phyloP scores from a whole-genome alignment of 2,797 vertebrate genomes.

The Catharus ustulatus region DNA sequence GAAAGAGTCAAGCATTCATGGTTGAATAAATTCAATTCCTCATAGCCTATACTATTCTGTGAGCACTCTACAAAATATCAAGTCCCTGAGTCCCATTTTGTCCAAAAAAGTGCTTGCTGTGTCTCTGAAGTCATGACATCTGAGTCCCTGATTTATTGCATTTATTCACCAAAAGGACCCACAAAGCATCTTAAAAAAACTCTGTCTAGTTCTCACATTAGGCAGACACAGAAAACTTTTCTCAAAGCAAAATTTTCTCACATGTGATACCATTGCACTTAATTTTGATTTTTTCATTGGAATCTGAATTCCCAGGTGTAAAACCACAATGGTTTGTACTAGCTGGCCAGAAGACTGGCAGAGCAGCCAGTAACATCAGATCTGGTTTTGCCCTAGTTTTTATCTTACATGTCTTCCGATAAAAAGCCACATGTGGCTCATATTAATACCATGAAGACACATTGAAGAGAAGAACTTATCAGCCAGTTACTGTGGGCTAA shows the following conservation, averaged over 20 bases:
- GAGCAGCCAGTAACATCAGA: neutral
- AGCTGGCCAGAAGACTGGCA: neutral
- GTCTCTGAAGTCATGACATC: neutral
- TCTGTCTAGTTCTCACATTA: neutral
- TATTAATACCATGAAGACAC: neutral
- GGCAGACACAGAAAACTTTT: neutral
- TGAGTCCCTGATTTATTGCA: neutral
- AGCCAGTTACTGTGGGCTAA: neutral
- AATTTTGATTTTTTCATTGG: neutral
- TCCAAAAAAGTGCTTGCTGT: neutral
- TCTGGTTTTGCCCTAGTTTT: neutral
- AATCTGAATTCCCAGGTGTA: neutral
- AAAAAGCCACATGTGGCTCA: neutral
- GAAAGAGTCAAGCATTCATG: neutral
- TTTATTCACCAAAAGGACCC: neutral
- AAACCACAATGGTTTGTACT: neutral
- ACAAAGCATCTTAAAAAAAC: neutral
- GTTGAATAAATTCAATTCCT: neutral
- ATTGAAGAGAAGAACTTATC: neutral
- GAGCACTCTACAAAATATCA: neutral
- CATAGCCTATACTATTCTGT: neutral
- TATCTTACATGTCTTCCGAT: neutral
- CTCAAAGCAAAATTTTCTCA: neutral
- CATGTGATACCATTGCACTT: neutral
- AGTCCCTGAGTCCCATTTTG: accelerated